Percentiles rank a stretch among this genome's conserved stretches.
Evolutionary conservation across 2,888 invertebrate genomes (phyloP).

Genomic region (Trachelus troglodyta): DNA sequence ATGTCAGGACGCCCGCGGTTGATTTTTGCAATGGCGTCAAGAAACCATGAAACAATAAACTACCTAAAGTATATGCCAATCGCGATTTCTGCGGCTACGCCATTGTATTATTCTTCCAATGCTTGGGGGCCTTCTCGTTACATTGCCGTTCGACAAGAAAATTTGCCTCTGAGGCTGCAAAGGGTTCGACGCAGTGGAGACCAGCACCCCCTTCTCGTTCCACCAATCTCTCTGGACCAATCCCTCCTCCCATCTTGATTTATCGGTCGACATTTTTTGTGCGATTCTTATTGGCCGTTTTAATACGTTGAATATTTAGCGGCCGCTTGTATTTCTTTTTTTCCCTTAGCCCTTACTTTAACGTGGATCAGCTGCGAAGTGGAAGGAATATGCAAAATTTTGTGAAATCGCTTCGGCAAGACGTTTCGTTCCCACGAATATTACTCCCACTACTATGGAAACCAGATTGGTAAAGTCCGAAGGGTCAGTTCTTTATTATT

Average conservation of each 20-base stretch:
- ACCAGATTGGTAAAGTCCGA: not conserved
- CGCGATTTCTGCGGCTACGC: not conserved
- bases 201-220: conserved; percentile 6
- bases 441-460: not conserved
- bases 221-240: conserved; percentile 7
- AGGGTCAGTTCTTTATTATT: not conserved
- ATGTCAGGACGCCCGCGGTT: conserved; percentile 39
- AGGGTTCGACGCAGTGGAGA: conserved; percentile 1
- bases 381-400: not conserved
- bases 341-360: not conserved
- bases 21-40: conserved; percentile 46
- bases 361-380: not conserved
- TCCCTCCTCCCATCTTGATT: conserved; percentile 41
- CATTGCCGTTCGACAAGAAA: conserved; percentile 49
- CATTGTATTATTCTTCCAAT: not conserved
- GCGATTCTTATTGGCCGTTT: conserved; percentile 55
- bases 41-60: not conserved
- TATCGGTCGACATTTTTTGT: conserved; percentile 57
- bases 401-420: not conserved
- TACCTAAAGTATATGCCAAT: not conserved
- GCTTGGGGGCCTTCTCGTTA: conserved; percentile 36
- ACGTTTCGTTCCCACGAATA: not conserved
- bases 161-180: conserved; percentile 45
- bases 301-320: conserved; percentile 48
- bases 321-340: conserved; percentile 12